Evolutionary conservation across 2,888 invertebrate species (phyloP).

Genomic region (Drosophila demipolita): DNA sequence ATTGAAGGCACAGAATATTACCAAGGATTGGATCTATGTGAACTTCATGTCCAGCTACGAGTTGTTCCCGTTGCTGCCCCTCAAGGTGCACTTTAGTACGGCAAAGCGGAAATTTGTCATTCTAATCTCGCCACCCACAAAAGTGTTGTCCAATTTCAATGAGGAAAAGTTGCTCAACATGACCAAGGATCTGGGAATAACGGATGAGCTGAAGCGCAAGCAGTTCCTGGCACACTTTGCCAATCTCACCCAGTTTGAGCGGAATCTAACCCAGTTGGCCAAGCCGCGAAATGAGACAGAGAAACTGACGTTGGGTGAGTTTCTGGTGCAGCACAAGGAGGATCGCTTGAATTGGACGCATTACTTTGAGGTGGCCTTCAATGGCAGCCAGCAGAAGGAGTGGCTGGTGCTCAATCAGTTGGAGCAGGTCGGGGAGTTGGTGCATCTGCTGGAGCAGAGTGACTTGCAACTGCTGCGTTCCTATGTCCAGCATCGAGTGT

Average conservation of each 20-base stretch:
- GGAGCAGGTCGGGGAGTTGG: constrained; percentile 62
- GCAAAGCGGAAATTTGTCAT: constrained; percentile 68
- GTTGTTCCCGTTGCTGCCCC: constrained; percentile 71
- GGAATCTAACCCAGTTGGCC: constrained; percentile 63
- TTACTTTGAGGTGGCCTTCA: constrained; percentile 78
- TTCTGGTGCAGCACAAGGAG: constrained; percentile 65
- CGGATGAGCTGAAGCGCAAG: constrained; percentile 27
- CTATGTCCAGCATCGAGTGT: constrained; percentile 73
- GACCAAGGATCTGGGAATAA: constrained; percentile 68
- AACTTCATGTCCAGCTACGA: constrained; percentile 80
- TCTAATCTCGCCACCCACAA: constrained; percentile 52
- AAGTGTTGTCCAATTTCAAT: constrained; percentile 36
- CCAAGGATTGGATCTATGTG: constrained; percentile 72
- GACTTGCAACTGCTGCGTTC: constrained; percentile 46
- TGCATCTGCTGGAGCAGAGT: constrained; percentile 62
- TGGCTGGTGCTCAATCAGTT: constrained; percentile 75
- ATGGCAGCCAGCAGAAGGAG: constrained; percentile 59
- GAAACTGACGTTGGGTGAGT: constrained; percentile 57
- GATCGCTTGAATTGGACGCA: constrained; percentile 81
- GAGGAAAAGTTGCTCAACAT: constrained; percentile 65
- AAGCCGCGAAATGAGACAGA: constrained; percentile 61
- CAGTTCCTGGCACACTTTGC: constrained; percentile 41
- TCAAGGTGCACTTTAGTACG: constrained; percentile 73
- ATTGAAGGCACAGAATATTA: constrained; percentile 41
- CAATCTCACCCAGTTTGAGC: constrained; percentile 72